Evolutionary conservation across 2,797 vertebrate species (phyloP), one percentile per base, ranked within the genome.

Genomic region (Trachurus trachurus): DNA sequence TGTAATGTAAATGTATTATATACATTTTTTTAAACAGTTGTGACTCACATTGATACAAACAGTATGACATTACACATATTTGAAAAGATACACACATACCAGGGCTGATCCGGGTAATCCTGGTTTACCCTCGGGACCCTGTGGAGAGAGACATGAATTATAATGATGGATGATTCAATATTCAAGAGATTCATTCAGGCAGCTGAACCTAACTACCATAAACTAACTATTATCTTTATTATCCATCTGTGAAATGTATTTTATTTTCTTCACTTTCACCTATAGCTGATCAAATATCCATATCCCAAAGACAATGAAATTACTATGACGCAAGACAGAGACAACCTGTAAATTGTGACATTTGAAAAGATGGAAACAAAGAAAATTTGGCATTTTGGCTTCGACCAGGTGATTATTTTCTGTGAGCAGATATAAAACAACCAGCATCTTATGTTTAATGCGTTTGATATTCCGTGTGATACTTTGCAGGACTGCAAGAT

Each of bases 91-190:
- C 50, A 59, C 66, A 93, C 86, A 19, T 84, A 96, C 95, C 92
- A 70, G 15, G 47, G 92, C 80, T 21, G 80, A 26, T 70, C 92
- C 95, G 12, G 95, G 94, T 76, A 88, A 76, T 69, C 95, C 96
- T 56, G 95, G 95, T 74, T 91, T 95, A 29, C 96, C 96, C 44
- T 95, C 95, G 54, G 92, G 92, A 78, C 96, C 96, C 96, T 96
- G 70, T 5, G 58, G 47, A 88, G 8, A 86, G 13, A 87, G 0
- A 44, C 1, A 81, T 13, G 42, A 1, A 26, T 54, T 70, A 0
- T 61, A 45, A 29, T 29, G 34, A 9, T 53, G 15, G 2, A 6
- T 19, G 17, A 72, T 56, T 67, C 1, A 49, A 8, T 7, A 49
- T n/a, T 54, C 34, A 52, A 31, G 6, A 37, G 34, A 2, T 9